Evolutionary conservation across 2,113 vertebrate species (phyloP).

Genomic region (Pomatostomus ruficeps): DNA sequence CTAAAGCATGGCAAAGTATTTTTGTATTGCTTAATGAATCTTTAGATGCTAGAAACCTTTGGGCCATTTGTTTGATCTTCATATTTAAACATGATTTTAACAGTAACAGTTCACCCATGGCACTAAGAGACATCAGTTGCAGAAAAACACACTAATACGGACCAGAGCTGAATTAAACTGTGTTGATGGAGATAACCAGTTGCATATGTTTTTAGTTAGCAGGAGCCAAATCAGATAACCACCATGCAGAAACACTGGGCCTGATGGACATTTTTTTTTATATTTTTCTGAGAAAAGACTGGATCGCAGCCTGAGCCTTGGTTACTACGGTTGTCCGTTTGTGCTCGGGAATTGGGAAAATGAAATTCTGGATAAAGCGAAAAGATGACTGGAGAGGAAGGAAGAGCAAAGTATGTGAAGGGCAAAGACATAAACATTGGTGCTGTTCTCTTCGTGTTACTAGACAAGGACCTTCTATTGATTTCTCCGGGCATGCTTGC

Average conservation of each 20-base stretch:
- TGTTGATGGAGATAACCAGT: constrained; percentile 64
- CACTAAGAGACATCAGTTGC: constrained; percentile 65
- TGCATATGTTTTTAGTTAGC: constrained; percentile 60
- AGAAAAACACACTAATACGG: constrained; percentile 47
- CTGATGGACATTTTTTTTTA: neutral
- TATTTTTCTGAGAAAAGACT: neutral
- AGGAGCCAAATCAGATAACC: constrained; percentile 54
- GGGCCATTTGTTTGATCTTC: constrained; percentile 59
- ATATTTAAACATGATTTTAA: constrained; percentile 69
- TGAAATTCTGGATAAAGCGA: constrained; percentile 56
- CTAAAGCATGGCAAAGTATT: constrained; percentile 10
- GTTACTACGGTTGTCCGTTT: neutral
- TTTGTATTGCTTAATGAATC: neutral
- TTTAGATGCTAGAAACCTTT: constrained; percentile 43
- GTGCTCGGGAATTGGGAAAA: constrained; percentile 37
- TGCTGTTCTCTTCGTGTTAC: constrained; percentile 58
- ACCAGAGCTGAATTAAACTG: constrained; percentile 66
- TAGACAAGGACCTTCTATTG: constrained; percentile 72
- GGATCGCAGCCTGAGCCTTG: neutral
- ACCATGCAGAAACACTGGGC: constrained; percentile 4
- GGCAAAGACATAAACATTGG: constrained; percentile 75
- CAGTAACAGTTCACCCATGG: constrained; percentile 60
- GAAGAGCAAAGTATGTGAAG: constrained; percentile 69
- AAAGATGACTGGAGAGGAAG: constrained; percentile 59
- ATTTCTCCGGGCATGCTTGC: constrained; percentile 64